Evolutionary conservation across 2,113 vertebrate species (phyloP), one percentile per base, ranked within the genome.

Genomic region (Ictalurus furcatus): DNA sequence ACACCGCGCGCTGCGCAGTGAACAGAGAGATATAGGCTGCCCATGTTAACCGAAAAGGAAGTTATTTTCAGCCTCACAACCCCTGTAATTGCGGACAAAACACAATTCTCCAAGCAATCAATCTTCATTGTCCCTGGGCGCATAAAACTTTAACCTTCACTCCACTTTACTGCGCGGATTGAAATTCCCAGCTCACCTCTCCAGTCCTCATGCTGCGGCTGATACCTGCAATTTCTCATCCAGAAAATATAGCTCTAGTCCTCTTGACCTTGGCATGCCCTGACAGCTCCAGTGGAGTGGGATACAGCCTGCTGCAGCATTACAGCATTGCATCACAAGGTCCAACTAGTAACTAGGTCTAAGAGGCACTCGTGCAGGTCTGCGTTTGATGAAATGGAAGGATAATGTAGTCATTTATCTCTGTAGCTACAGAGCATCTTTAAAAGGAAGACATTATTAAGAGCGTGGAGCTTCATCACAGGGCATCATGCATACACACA

Each of bases 31-130:
- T 63, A 58, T 84, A 69, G 67, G 48, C 58, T 74, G 85, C 40
- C 28, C 30, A 84, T 44, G 11, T 88, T 84, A 40, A 84, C 58
- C 21, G 23, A 37, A 84, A 52, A 89, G 44, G 79, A 21, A 56
- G 58, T 86, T 78, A 34, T 79, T 89, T 91, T 17, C 67, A 86
- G 83, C 71, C 85, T 88, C 78, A 25, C 82, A 80, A 28, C 88
- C 25, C 28, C 81, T 59, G 54, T 88, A 85, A 88, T 85, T 90
- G 83, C 48, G 71, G n/a, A 79, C 37, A 88, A 84, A 87, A 89
- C 74, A 83, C 73, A 78, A 78, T 88, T 89, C 85, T 74, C 85
- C 19, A 30, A 92, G 85, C 89, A 87, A 90, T 88, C 82, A 91
- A 28, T 89, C n/a, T 65, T 83, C 28, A 52, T 88, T 63, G 67